Evolutionary conservation across 2,888 invertebrate species (phyloP).

Genomic region (Didymodactylos carnosus): DNA sequence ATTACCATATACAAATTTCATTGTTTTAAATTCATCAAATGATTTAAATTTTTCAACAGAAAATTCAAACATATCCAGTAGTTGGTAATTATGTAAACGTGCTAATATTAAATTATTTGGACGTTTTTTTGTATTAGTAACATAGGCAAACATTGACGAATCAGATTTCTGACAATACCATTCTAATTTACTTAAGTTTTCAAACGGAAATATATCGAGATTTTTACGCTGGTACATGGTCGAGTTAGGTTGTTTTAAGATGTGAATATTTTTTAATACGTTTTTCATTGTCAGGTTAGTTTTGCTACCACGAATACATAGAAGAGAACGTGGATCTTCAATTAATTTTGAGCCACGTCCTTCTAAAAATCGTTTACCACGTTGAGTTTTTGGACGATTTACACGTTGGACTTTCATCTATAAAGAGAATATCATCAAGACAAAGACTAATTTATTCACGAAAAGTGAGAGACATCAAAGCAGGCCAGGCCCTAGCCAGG

Average conservation of each 20-base stretch:
- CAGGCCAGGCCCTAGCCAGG: too few relatives aligned
- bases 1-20: slow-evolving; percentile 40
- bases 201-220: slow-evolving; percentile 4
- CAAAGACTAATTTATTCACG: too few relatives aligned
- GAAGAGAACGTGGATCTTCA: slow-evolving; percentile 62
- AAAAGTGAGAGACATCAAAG: too few relatives aligned
- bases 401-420: neutral
- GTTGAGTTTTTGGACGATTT: slow-evolving; percentile 73
- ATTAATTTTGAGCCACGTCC: slow-evolving; percentile 64
- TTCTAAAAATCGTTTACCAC: slow-evolving; percentile 61
- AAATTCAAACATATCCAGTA: slow-evolving; percentile 87
- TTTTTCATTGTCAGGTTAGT: slow-evolving; percentile 42
- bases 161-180: slow-evolving; percentile 50
- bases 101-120: slow-evolving; percentile 65
- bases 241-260: slow-evolving; percentile 24
- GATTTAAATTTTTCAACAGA: slow-evolving; percentile 49
- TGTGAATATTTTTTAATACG: slow-evolving; percentile 59
- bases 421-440: too few relatives aligned
- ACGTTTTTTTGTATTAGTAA: slow-evolving; percentile 76
- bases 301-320: slow-evolving; percentile 66
- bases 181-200: slow-evolving; percentile 6
- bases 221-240: neutral
- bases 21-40: slow-evolving; percentile 49
- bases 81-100: slow-evolving; percentile 63
- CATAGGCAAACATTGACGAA: slow-evolving; percentile 68